Evolutionary conservation across 2,113 vertebrate genomes (phyloP).

Genomic region (Scytalopus superciliaris): DNA sequence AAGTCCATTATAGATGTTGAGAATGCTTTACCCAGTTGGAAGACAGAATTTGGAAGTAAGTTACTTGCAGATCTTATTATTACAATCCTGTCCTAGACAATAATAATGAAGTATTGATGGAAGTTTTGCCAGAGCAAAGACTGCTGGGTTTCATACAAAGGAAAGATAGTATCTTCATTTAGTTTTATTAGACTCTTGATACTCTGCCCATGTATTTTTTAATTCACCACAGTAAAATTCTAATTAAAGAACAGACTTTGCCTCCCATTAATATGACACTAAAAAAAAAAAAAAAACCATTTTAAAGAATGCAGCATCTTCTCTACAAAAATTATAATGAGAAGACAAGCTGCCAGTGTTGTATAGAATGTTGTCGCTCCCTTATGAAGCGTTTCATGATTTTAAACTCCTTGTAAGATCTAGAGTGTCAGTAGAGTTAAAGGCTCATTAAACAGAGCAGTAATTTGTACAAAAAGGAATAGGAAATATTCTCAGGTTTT

Average conservation of each 20-base stretch:
- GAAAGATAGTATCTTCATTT: conserved; percentile 58
- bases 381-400: conserved; percentile 43
- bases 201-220: conserved; percentile 65
- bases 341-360: conserved; percentile 15
- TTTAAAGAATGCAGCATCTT: conserved; percentile 50
- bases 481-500: conserved; percentile 35
- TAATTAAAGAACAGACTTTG: conserved; percentile 68
- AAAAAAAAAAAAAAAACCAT: conserved; percentile 15
- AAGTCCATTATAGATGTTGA: background rate
- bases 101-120: conserved; percentile 55
- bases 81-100: conserved; percentile 27
- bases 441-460: conserved; percentile 53
- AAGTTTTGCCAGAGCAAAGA: conserved; percentile 48
- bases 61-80: conserved; percentile 44
- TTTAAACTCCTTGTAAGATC: conserved; percentile 42
- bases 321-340: conserved; percentile 22
- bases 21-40: conserved; percentile 11
- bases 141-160: conserved; percentile 44
- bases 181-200: conserved; percentile 61
- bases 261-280: conserved; percentile 59
- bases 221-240: conserved; percentile 66
- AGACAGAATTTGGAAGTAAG: conserved; percentile 7
- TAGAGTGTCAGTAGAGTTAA: conserved; percentile 43
- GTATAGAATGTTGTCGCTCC: conserved; percentile 30
- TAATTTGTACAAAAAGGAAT: conserved; percentile 47